Conservation (phyloP, 2,888 invertebrate genomes). For the Hirtodrosophila histrioides region DNA sequence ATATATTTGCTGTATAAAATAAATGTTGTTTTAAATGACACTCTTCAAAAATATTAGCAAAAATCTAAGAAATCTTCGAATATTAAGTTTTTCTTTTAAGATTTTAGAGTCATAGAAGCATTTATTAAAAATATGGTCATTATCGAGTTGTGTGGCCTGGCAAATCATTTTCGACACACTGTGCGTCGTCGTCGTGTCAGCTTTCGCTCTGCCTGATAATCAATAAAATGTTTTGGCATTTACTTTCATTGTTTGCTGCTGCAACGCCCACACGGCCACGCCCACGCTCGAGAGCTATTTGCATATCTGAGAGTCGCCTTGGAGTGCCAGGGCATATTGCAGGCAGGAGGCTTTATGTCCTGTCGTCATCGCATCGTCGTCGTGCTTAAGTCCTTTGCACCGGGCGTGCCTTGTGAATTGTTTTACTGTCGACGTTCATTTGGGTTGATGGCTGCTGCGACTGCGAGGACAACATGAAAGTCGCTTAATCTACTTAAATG, state of each 20-base stretch:
- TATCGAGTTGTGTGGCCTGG: not conserved
- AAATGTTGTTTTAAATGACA: no score
- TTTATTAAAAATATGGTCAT: not conserved
- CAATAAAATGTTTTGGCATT: constrained; percentile 81
- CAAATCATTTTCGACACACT: constrained; percentile 17
- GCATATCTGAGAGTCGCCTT: constrained; percentile 65
- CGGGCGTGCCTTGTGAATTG: constrained; percentile 76
- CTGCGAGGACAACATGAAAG: constrained; percentile 67
- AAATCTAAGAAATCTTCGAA: no score
- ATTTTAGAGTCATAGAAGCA: no score
- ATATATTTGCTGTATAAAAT: no score
- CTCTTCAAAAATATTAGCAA: no score
- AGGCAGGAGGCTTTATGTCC: constrained; percentile 51
- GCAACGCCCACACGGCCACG: constrained; percentile 70
- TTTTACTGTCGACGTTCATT: constrained; percentile 80
- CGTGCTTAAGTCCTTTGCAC: constrained; percentile 73
- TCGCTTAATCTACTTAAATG: constrained; percentile 80
- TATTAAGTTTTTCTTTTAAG: no score
- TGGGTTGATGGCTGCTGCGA: constrained; percentile 62
- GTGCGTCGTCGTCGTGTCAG: constrained; percentile 43
- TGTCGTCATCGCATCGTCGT: constrained; percentile 26
- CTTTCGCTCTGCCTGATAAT: constrained; percentile 65
- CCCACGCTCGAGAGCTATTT: constrained; percentile 63
- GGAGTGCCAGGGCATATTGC: constrained; percentile 65
- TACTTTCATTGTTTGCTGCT: constrained; percentile 79